phyloP scores from a whole-genome alignment of 2,888 invertebrate genomes.

The Dexiosoma caninum region DNA sequence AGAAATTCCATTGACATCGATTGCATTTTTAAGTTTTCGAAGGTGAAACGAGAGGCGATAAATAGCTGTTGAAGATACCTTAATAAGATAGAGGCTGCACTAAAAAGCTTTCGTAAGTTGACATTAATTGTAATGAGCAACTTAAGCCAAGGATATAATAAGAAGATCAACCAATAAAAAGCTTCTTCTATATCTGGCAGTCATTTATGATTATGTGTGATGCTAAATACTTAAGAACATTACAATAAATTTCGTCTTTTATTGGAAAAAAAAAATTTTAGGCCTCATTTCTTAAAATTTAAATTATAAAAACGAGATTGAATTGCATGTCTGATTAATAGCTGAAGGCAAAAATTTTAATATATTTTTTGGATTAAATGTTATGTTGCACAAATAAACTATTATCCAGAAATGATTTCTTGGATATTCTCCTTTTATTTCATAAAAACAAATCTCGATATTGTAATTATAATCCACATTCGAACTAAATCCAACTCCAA shows the following conservation, averaged over 20 bases:
- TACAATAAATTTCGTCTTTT: no score
- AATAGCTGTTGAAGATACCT: neutral
- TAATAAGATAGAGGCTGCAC: neutral
- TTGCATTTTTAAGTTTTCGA: neutral
- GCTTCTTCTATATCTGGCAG: neutral
- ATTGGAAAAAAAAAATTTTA: no score
- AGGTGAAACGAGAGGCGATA: neutral
- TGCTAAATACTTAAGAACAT: no score
- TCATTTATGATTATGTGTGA: neutral
- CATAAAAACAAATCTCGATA: neutral
- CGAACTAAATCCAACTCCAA: neutral
- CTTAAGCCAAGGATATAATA: neutral
- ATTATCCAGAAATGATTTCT: neutral
- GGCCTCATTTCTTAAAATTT: neutral
- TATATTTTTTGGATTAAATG: no score
- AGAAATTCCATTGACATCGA: constrained; percentile 30
- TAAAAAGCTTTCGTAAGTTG: neutral
- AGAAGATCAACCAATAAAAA: neutral
- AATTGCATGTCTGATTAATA: no score
- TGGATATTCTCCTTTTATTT: neutral
- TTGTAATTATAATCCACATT: neutral
- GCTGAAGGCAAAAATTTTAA: no score
- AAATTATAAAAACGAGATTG: neutral
- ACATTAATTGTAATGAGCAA: constrained; percentile 8
- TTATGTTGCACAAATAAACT: no score